Evolutionary conservation across 2,888 invertebrate genomes (phyloP).

Genomic region (Lutraria lutraria): DNA sequence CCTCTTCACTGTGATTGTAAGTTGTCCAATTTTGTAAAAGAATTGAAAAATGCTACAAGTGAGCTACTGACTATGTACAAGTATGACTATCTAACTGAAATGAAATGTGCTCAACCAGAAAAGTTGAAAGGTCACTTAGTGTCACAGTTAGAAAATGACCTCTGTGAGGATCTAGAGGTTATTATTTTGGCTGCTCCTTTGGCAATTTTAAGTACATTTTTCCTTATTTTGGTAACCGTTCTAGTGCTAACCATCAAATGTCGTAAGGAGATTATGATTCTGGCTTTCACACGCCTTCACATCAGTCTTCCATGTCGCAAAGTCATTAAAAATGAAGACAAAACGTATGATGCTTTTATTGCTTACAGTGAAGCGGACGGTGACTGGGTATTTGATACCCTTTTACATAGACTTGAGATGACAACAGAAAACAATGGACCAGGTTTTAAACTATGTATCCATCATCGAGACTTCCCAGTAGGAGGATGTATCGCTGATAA

Average conservation of each 20-base stretch:
- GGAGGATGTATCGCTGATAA: conserved; percentile 91
- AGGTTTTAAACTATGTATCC: conserved; percentile 88
- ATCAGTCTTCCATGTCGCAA: conserved; percentile 69
- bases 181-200: conserved; percentile 60
- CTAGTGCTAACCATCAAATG: conserved; percentile 67
- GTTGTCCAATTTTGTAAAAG: conserved; percentile 60
- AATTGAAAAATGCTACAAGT: conserved; percentile 44
- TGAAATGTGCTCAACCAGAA: conserved; percentile 69
- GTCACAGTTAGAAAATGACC: conserved; percentile 52
- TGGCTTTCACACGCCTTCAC: conserved; percentile 71
- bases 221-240: conserved; percentile 59
- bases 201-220: conserved; percentile 54
- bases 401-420: conserved; percentile 93
- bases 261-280: conserved; percentile 74
- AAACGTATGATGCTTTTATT: conserved; percentile 94
- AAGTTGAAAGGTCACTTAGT: conserved; percentile 60
- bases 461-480: conserved; percentile 79
- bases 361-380: conserved; percentile 93
- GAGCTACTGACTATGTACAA: conserved; percentile 20
- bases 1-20: conserved; percentile 74
- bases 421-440: conserved; percentile 89
- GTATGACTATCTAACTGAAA: conserved; percentile 67
- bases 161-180: conserved; percentile 62
- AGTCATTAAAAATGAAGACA: conserved; percentile 50
- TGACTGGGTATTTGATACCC: conserved; percentile 93